Conservation (phyloP, 2,113 vertebrate genomes). For the Probosciger aterrimus region DNA sequence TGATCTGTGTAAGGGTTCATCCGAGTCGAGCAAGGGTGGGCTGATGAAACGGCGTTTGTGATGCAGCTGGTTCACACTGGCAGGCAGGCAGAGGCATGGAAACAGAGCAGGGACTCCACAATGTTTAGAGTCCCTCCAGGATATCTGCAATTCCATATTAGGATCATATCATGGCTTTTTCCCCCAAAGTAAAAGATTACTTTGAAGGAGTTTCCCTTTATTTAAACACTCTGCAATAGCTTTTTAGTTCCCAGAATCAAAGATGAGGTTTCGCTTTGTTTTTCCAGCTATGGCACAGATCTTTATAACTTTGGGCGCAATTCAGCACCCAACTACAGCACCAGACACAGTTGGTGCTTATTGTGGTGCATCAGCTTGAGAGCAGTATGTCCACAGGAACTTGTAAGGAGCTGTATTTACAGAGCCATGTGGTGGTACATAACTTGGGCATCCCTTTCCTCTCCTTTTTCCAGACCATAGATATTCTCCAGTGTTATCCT, state of each 20-base stretch:
- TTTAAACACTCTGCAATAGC: not conserved
- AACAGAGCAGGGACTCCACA: not conserved
- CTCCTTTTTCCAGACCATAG: not conserved
- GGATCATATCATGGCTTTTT: not conserved
- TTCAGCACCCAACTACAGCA: not conserved
- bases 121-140: not conserved
- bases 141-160: not conserved
- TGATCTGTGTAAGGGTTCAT: not conserved
- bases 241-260: not conserved
- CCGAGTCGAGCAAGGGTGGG: not conserved
- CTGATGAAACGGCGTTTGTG: fast-evolving
- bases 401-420: not conserved
- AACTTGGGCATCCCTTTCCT: not conserved
- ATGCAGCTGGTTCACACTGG: not conserved
- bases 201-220: not conserved
- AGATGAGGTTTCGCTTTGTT: not conserved
- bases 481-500: not conserved
- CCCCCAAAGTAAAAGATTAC: not conserved
- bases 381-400: not conserved
- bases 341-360: not conserved
- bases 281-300: not conserved
- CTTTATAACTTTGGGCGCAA: not conserved
- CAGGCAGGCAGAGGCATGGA: not conserved
- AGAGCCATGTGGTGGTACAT: not conserved
- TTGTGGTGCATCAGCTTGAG: not conserved